Evolutionary conservation across 2,113 vertebrate species (phyloP), one percentile per base, ranked within the genome.

Genomic region (Pogonocichla stellata): DNA sequence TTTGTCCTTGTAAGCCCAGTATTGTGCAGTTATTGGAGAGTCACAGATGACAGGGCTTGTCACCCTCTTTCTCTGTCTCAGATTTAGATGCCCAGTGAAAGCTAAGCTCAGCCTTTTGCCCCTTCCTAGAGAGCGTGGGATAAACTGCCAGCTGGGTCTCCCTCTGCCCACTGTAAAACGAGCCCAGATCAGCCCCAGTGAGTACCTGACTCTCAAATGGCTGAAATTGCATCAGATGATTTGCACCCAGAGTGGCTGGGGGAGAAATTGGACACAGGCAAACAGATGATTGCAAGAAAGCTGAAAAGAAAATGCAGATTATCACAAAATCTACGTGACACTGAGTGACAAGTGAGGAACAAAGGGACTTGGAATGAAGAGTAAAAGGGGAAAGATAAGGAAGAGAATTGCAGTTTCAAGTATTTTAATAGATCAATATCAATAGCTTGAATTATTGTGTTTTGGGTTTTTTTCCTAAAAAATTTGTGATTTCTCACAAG

Each of bases 111-210:
- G 80, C 86, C 86, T 93, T 94, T 88, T 86, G 85, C 91, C 72
- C 64, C 90, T 96, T 97, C 95, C 88, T 94, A 88, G 95, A 96
- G 90, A 95, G 95, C 19, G 1, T 75, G 88, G 86, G 92, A 92
- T 58, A 92, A 88, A 33, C 60, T 86, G 56, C 88, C 95, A 93
- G 94, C 96, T 94, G 92, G 80, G 91, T 92, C 24, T 90, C 90
- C 80, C 90, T 92, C 75, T 95, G 82, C 47, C 60, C 42, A 1
- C 69, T 80, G 94, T 96, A 96, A 96, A 94, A 66, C 0, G 88
- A 97, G 80, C 94, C 79, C 82, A 85, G 85, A 53, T 36, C 45
- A 88, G 50, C 64, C 74, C 8, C 0, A 80, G 66, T 43, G 26
- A 92, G 90, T 14, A 90, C 60, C 83, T 88, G 42, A 19, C 67